Evolutionary conservation across 2,113 vertebrate genomes (phyloP).

Genomic region (Mandrillus leucophaeus): DNA sequence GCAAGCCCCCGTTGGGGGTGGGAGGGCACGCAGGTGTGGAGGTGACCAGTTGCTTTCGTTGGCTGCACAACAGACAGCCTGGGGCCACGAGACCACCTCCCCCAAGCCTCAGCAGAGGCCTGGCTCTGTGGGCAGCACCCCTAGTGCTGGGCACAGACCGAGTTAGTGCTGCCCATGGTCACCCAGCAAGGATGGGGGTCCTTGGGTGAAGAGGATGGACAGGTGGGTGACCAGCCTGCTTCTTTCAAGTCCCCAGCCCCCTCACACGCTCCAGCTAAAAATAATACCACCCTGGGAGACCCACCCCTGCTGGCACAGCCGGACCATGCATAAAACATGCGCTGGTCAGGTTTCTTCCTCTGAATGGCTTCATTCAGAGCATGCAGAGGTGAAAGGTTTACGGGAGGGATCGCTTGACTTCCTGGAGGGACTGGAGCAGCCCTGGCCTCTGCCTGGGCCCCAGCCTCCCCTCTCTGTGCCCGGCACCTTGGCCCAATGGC

Average conservation of each 20-base stretch:
- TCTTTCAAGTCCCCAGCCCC: not conserved
- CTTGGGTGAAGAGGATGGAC: not conserved
- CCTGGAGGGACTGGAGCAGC: slow-evolving; percentile 2
- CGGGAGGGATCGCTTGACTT: slow-evolving; percentile 52
- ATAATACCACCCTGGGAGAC: slow-evolving; percentile 51
- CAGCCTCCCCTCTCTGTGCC: not conserved
- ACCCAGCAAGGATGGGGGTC: not conserved
- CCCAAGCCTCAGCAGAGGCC: not conserved
- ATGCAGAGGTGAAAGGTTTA: slow-evolving; percentile 53
- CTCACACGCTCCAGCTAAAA: slow-evolving; percentile 56
- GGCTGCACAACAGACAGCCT: slow-evolving; percentile 45
- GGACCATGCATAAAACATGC: slow-evolving; percentile 54
- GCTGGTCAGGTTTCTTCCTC: slow-evolving; percentile 64
- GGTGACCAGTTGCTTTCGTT: slow-evolving; percentile 12
- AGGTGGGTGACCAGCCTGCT: slow-evolving; percentile 38
- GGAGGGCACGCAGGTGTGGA: slow-evolving; percentile 25
- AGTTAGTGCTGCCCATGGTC: slow-evolving; percentile 51
- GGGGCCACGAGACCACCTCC: slow-evolving; percentile 6
- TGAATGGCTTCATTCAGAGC: slow-evolving; percentile 74
- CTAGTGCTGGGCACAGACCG: not conserved
- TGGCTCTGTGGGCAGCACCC: not conserved
- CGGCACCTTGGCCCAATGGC: not conserved
- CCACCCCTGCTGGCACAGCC: not conserved
- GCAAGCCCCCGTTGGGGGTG: not conserved
- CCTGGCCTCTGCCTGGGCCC: not conserved